A percentile compares a stretch with the other conserved stretches of the same genome.
Conservation (phyloP, 2,113 vertebrate genomes). For the Camarhynchus parvulus region DNA sequence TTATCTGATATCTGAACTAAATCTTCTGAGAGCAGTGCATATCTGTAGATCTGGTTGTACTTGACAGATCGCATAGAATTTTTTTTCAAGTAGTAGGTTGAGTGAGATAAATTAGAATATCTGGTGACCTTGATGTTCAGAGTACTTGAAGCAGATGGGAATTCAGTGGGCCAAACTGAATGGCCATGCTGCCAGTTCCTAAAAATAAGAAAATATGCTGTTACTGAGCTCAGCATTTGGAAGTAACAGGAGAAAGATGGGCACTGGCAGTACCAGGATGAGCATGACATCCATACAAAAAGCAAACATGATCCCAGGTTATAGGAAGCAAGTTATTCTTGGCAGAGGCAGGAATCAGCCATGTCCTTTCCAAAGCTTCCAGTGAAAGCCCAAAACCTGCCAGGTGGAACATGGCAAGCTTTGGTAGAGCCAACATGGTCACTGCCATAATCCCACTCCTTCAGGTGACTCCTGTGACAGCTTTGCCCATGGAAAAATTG, state of each 20-base stretch:
- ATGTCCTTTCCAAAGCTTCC: not conserved
- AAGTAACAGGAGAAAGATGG: not conserved
- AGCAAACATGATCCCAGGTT: not conserved
- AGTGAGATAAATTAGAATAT: not conserved
- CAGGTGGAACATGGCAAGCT: not conserved
- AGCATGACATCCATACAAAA: not conserved
- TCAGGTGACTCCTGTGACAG: not conserved
- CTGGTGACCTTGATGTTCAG: not conserved
- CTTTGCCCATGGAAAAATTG: rapidly evolving
- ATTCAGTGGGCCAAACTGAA: not conserved
- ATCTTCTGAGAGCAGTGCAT: not conserved
- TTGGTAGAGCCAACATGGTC: rapidly evolving
- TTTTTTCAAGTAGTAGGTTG: not conserved
- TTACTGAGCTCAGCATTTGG: not conserved
- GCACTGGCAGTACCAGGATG: not conserved
- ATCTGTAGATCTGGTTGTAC: not conserved
- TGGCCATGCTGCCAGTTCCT: not conserved
- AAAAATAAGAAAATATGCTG: not conserved
- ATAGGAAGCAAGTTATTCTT: not conserved
- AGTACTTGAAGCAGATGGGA: not conserved
- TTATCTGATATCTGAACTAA: not conserved
- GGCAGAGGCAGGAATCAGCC: not conserved
- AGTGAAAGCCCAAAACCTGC: not conserved
- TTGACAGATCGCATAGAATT: not conserved
- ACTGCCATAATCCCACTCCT: not conserved